Percentiles rank a stretch among this genome's conserved stretches.
Conservation (phyloP, 2,113 vertebrate species). For the Atrichornis clamosus region DNA sequence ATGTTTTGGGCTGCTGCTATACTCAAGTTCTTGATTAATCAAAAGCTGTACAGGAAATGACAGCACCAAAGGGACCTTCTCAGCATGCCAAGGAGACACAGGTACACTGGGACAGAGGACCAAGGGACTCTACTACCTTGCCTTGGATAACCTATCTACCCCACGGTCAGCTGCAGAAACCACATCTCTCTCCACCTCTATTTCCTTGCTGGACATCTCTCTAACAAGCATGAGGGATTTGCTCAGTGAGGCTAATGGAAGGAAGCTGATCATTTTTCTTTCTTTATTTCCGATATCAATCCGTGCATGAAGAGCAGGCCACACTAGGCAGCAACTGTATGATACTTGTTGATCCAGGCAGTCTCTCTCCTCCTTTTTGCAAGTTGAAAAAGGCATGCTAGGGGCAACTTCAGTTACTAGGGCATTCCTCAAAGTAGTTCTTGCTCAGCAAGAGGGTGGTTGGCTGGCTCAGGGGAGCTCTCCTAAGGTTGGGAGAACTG, state of each 20-base stretch:
- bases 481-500: background rate
- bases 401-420: background rate
- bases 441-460: background rate
- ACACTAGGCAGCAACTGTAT: background rate
- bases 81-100: background rate
- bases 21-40: background rate
- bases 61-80: background rate
- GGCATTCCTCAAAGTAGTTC: background rate
- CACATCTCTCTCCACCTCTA: background rate
- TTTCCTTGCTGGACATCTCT: background rate
- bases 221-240: background rate
- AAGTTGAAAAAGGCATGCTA: background rate
- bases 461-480: background rate
- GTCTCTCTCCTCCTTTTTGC: background rate
- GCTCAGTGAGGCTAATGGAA: background rate
- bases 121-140: background rate
- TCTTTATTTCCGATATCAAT: background rate
- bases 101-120: background rate
- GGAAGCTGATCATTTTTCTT: background rate
- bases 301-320: background rate
- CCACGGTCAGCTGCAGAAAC: background rate
- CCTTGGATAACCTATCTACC: background rate
- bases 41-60: background rate
- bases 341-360: background rate
- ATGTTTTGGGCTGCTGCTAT: background rate